These are phyloP conservation scores for Apocrypta bakeri DNA, from an alignment of 1,140 invertebrate genomes.

Conservation along the genomic window DNA sequence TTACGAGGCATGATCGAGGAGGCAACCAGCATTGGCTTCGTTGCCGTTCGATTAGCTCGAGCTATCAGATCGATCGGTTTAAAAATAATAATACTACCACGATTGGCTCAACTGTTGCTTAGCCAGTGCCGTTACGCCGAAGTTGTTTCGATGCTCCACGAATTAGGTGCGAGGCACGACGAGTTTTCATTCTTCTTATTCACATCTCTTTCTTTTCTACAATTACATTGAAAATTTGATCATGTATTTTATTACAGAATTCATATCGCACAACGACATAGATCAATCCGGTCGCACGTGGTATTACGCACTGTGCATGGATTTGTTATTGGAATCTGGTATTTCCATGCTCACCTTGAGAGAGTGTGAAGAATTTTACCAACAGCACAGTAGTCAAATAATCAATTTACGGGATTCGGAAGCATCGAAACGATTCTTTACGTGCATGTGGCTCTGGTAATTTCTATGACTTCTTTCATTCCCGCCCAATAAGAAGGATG, in stretches of 20 bases:
- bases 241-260: slow-evolving; percentile 61
- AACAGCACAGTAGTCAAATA: slow-evolving; percentile 65
- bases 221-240: no score
- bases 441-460: slow-evolving; percentile 71
- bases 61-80: slow-evolving; percentile 63
- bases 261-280: slow-evolving; percentile 63
- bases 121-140: slow-evolving; percentile 66
- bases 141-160: slow-evolving; percentile 65
- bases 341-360: slow-evolving; percentile 64
- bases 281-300: slow-evolving; percentile 73
- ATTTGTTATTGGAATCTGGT: slow-evolving; percentile 74
- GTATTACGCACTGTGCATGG: slow-evolving; percentile 73
- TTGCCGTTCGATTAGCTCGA: slow-evolving; percentile 65
- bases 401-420: slow-evolving; percentile 63
- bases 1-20: slow-evolving; percentile 65
- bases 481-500: no score
- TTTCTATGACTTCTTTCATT: background rate
- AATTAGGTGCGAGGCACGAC: slow-evolving; percentile 70
- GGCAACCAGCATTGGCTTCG: slow-evolving; percentile 69
- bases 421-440: slow-evolving; percentile 66
- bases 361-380: slow-evolving; percentile 68
- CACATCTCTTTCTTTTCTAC: no score
- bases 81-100: slow-evolving; percentile 67
- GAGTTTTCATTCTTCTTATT: no score
- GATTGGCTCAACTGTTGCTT: slow-evolving; percentile 67